Conservation (phyloP, 2,888 invertebrate species). For the Cylindroiulus punctatus region DNA sequence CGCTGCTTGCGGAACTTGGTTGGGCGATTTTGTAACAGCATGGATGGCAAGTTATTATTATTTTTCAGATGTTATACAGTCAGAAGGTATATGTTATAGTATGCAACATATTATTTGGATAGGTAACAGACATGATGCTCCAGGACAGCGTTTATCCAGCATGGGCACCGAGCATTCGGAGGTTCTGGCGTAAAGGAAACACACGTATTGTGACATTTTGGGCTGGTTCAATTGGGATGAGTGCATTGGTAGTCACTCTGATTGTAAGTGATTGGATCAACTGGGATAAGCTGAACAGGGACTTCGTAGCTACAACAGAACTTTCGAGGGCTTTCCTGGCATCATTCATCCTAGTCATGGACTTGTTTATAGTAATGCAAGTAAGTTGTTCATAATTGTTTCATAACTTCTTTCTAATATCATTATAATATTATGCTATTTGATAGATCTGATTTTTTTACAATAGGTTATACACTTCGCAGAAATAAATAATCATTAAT, state of each 20-base stretch:
- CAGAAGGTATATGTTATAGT: too few species aligned
- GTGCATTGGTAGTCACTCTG: slow-evolving; percentile 67
- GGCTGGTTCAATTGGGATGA: slow-evolving; percentile 66
- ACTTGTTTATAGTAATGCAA: slow-evolving; percentile 69
- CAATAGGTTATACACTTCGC: not conserved
- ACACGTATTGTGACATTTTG: slow-evolving; percentile 69
- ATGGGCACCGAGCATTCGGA: slow-evolving; percentile 66
- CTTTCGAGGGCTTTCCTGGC: slow-evolving; percentile 69
- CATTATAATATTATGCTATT: too few species aligned
- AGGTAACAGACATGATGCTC: slow-evolving; percentile 70
- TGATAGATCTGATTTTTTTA: too few species aligned
- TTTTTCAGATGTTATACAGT: not conserved
- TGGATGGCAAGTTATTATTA: slow-evolving; percentile 66
- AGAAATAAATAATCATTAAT: not conserved
- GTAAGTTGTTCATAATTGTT: slow-evolving; percentile 59
- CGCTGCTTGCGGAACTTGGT: slow-evolving; percentile 70
- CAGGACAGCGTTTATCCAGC: slow-evolving; percentile 69
- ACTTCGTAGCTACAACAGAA: slow-evolving; percentile 69
- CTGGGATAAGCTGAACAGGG: slow-evolving; percentile 69
- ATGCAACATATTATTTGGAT: not conserved
- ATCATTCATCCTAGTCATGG: slow-evolving; percentile 69
- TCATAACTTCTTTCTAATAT: too few species aligned
- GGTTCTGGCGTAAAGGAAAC: slow-evolving; percentile 66
- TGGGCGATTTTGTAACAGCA: slow-evolving; percentile 70
- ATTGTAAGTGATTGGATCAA: slow-evolving; percentile 69